Conservation (phyloP, 2,888 invertebrate genomes). For the Pegoplata infirma region DNA sequence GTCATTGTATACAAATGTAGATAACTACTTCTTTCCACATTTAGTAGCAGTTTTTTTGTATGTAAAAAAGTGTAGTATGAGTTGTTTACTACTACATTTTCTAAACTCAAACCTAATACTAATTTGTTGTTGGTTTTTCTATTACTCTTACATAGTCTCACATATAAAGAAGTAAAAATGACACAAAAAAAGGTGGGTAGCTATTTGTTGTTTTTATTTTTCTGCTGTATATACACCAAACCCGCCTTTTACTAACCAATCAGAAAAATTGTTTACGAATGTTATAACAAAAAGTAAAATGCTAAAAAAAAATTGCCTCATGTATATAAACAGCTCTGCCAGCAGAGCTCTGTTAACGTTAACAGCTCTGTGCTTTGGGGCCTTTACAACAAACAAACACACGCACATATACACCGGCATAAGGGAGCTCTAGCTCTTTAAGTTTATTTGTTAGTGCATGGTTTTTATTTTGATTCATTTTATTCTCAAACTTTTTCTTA, state of each 20-base stretch:
- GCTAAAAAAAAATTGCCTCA: slow-evolving; percentile 52
- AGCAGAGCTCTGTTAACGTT: not conserved
- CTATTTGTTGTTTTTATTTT: slow-evolving; percentile 34
- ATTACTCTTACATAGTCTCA: not conserved
- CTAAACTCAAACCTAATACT: not conserved
- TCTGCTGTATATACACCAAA: slow-evolving; percentile 55
- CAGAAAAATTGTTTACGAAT: slow-evolving; percentile 77
- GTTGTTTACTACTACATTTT: not conserved
- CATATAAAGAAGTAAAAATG: not conserved
- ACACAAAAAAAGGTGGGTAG: slow-evolving; percentile 53
- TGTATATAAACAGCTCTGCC: slow-evolving; percentile 47
- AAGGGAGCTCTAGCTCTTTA: slow-evolving; percentile 46
- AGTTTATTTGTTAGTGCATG: slow-evolving; percentile 42
- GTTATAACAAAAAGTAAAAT: slow-evolving; percentile 72
- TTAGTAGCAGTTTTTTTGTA: slow-evolving; percentile 60
- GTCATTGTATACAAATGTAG: slow-evolving; percentile 3
- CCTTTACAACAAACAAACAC: not conserved
- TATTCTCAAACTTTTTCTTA: slow-evolving; percentile 44
- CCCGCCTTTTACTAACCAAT: slow-evolving; percentile 69
- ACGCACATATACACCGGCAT: slow-evolving; percentile 3
- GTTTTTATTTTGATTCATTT: slow-evolving; percentile 33
- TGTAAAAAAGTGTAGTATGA: slow-evolving; percentile 69
- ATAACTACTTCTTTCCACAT: slow-evolving; percentile 32
- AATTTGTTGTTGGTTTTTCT: not conserved
- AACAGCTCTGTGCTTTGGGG: not conserved